A percentile compares a stretch with the other conserved stretches of the same genome.
These are phyloP conservation scores for Eustalomyia histrio DNA, from an alignment of 2,888 invertebrate species.

Conservation along the genomic window DNA sequence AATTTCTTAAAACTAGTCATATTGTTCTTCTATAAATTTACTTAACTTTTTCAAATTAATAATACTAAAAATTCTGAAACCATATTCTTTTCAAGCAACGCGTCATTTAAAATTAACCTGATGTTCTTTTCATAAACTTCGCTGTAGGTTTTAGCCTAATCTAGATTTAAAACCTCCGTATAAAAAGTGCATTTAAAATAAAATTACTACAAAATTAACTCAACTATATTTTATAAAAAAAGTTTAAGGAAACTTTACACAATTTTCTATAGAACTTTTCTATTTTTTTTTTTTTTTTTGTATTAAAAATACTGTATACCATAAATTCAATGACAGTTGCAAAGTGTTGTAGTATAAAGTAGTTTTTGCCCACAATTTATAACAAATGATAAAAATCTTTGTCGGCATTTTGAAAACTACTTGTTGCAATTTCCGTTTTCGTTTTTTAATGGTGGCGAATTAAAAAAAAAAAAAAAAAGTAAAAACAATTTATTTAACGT, in stretches of 20 bases:
- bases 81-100: not conserved
- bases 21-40: too few species aligned
- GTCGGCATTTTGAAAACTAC: constrained; percentile 66
- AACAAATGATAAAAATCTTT: constrained; percentile 56
- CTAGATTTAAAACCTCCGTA: not conserved
- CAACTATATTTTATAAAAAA: not conserved
- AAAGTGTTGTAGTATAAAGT: constrained; percentile 1
- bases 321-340: constrained; percentile 29
- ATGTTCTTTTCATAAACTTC: not conserved
- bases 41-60: too few species aligned
- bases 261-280: constrained; percentile 14
- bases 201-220: constrained; percentile 7
- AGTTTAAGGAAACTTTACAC: not conserved
- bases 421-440: constrained; percentile 66
- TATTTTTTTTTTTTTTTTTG: constrained; percentile 13
- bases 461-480: not conserved
- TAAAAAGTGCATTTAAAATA: not conserved
- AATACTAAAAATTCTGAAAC: not conserved
- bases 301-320: not conserved
- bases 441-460: constrained; percentile 3
- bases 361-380: constrained; percentile 37
- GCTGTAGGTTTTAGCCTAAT: not conserved
- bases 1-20: too few species aligned
- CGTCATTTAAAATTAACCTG: not conserved
- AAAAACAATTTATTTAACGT: not conserved